These are phyloP conservation scores for Muscicapa adusta DNA, from an alignment of 2,113 vertebrate genomes.

Conservation along the genomic window DNA sequence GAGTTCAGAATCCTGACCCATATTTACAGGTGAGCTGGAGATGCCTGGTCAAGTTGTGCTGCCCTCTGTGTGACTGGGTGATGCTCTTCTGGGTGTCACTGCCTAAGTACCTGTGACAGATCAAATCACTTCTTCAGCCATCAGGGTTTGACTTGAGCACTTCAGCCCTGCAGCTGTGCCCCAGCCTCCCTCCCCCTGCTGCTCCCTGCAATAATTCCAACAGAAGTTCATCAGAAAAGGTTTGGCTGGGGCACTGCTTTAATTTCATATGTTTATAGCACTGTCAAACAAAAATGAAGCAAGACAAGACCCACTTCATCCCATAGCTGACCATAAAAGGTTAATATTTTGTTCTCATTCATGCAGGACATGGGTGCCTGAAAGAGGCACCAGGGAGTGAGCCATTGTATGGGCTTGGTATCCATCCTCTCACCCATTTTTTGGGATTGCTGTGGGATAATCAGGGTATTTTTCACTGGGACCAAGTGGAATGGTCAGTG, in stretches of 20 bases:
- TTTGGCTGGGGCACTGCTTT: constrained; percentile 8
- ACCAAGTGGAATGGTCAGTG: not conserved
- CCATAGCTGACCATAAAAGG: constrained; percentile 34
- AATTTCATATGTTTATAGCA: constrained; percentile 32
- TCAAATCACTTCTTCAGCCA: not conserved
- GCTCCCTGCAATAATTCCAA: constrained; percentile 2
- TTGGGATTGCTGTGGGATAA: not conserved
- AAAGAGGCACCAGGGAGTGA: not conserved
- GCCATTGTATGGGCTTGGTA: not conserved
- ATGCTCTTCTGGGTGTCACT: not conserved
- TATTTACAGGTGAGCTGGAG: not conserved
- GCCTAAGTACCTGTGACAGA: not conserved
- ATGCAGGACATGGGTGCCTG: not conserved
- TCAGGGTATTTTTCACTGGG: not conserved
- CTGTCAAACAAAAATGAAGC: constrained; percentile 44
- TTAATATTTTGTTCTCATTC: not conserved
- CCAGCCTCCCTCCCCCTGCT: not conserved
- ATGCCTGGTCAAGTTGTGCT: not conserved
- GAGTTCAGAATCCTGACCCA: not conserved
- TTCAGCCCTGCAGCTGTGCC: not conserved
- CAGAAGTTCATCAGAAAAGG: constrained; percentile 27
- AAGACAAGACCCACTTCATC: constrained; percentile 23
- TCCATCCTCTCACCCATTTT: not conserved
- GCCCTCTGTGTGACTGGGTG: not conserved
- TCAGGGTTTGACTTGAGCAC: not conserved